Evolutionary conservation across 2,888 invertebrate species (phyloP), one percentile per base, ranked within the genome.

Genomic region (Halictus ligatus): DNA sequence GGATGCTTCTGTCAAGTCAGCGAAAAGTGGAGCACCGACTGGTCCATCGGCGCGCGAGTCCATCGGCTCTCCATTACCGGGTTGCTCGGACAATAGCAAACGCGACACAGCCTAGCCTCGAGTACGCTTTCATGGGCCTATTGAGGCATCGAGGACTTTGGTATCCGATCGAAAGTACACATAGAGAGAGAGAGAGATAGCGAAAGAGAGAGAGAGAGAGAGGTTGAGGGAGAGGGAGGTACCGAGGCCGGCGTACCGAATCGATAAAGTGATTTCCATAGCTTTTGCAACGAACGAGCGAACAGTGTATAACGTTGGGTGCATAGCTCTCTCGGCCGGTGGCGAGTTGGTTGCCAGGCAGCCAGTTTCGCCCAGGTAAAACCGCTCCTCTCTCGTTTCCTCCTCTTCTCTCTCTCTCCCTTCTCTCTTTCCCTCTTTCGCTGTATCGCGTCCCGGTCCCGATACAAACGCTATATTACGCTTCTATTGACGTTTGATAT

Each of bases 301-400:
- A 77, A 82, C 67, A 69, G 80, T 64, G 29, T 71, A 69, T 60
- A 76, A 73, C n/a, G 64, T 35, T 13, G 71, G 58, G 40, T 40
- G 69, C 64, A 40, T 69, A 69, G 69, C 35, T 69, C 35, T 64
- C 67, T 43, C 50, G 40, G 72, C 35, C 46, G 75, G 35, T 77
- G 75, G 83, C 69, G 72, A 80, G 74, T 60, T 72, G 86, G 88
- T 89, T 89, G 89, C 89, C 82, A 89, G 85, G 89, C 88, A 89
- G 86, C 80, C 64, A 80, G 80, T 81, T 78, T 80, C 75, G 75
- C 80, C 75, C 84, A 76, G 78, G 85, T 78, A 72, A 64, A 78
- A 81, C 64, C 78, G 69, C 60, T 79, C 58, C 76, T 85, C 79
- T 77, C 78, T 64, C 64, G 64, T 64, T 15, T 25, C 29, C 29